Evolutionary conservation across 2,888 invertebrate genomes (phyloP), one percentile per base, ranked within the genome.

Genomic region (Orthosia cruda): DNA sequence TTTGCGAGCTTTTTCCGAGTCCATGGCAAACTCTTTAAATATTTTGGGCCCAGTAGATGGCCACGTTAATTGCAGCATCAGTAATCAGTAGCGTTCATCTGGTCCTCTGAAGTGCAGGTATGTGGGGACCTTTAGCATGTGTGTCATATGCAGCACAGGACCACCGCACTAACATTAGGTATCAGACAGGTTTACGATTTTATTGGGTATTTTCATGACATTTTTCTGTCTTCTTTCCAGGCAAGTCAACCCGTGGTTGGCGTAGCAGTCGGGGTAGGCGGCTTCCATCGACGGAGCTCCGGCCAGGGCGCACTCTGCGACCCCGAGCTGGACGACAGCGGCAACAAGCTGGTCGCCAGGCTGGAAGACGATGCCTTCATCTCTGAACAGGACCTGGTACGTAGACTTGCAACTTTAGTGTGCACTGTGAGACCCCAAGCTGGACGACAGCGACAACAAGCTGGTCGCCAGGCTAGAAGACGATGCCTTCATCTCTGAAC

Each of bases 321-420:
- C 90, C 95, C 95, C 0, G 96, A 97, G 89, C 93, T 97, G 32
- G 97, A 97, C 88, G 96, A 96, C 89, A 96, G 95, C 84, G 97
- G 96, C 13, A 97, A 96, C 92, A 97, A 96, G 87, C 94, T 97
- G 66, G 96, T 97, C 67, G 97, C 97, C 2, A 80, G 97, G 52
- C 92, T 97, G 0, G 97, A 97, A 79, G 97, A 97, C 89, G 97
- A 97, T 86, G 97, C 97, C 63, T 97, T 97, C 90, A 96, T 97
- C 79, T 97, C 97, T 0, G 97, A 97, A 83, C 97, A 97, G 89
- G 97, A 97, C 80, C 89, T 97, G 95, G 97, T 97, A 45, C 1
- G 70, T 69, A 52, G 7, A 15, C 2, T 32, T 32, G 32, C 32
- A 32, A 7, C 7, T 32, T 0, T 95, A 95, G 91, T 95, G 95